These are phyloP conservation scores for Clistopyga incitator DNA, from an alignment of 2,888 invertebrate species.

Conservation along the genomic window DNA sequence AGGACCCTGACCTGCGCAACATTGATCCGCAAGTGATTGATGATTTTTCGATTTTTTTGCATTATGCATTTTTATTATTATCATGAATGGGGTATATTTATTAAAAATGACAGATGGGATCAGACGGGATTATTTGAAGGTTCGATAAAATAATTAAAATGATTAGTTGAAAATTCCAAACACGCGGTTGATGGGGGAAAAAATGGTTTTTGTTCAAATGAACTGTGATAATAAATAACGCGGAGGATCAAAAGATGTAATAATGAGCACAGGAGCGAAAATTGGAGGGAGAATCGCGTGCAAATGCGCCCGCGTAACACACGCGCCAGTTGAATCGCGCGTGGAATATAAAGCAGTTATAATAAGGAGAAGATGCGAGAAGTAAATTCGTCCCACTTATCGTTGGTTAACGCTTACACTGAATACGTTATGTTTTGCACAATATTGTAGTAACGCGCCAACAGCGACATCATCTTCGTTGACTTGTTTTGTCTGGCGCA, in stretches of 20 bases:
- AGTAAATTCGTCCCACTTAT: constrained; percentile 84
- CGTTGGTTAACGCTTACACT: constrained; percentile 82
- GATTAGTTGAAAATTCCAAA: too few species aligned
- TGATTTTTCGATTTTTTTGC: neutral
- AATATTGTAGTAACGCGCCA: constrained; percentile 77
- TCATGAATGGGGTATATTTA: too few species aligned
- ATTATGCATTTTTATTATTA: neutral
- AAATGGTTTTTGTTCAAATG: too few species aligned
- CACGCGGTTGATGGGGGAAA: too few species aligned
- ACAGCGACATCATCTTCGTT: constrained; percentile 28
- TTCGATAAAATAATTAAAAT: too few species aligned
- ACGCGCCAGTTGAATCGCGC: constrained; percentile 48
- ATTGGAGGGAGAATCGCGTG: constrained; percentile 51
- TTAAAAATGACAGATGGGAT: too few species aligned
- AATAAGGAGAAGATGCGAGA: constrained; percentile 78
- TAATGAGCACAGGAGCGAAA: constrained; percentile 42
- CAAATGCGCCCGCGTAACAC: constrained; percentile 58
- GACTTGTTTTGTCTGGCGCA: neutral
- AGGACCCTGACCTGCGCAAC: neutral
- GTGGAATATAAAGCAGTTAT: constrained; percentile 81
- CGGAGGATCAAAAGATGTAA: neutral
- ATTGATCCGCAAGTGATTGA: neutral
- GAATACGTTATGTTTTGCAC: constrained; percentile 84
- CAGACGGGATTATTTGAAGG: too few species aligned
- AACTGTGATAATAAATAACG: neutral